Conservation (phyloP, 2,888 invertebrate species). For the Nemotelus pantherinus region DNA sequence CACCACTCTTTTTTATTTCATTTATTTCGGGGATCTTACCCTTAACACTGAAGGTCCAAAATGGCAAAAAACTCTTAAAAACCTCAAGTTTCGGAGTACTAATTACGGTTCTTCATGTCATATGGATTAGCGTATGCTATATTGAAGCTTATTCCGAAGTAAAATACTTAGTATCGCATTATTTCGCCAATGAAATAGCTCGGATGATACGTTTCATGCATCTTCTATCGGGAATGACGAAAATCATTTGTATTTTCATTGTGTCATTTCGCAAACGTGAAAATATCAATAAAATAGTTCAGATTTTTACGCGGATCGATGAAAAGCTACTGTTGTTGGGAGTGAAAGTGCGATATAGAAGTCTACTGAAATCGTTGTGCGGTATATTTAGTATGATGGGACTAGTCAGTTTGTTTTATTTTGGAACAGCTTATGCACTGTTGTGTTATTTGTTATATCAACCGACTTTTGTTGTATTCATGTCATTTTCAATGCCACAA, state of each 20-base stretch:
- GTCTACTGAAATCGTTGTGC: slow-evolving; percentile 17
- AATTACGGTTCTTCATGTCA: background rate
- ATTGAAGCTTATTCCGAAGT: slow-evolving; percentile 54
- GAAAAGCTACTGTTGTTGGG: background rate
- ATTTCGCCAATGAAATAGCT: slow-evolving; percentile 54
- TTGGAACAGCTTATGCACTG: background rate
- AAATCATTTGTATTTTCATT: slow-evolving; percentile 47
- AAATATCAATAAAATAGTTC: background rate
- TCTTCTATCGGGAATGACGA: slow-evolving; percentile 55
- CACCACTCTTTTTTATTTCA: slow-evolving; percentile 10
- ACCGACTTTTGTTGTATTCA: background rate
- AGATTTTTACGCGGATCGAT: slow-evolving; percentile 26
- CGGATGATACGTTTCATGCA: background rate
- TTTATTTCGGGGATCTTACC: slow-evolving; percentile 21
- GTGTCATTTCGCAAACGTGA: slow-evolving; percentile 3
- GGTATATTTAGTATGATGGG: slow-evolving; percentile 51
- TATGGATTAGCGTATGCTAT: background rate
- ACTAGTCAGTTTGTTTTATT: too few relatives aligned
- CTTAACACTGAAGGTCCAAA: background rate
- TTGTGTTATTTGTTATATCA: background rate
- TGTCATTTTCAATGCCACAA: slow-evolving; percentile 2
- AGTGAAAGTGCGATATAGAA: slow-evolving; percentile 32
- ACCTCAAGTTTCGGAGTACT: background rate
- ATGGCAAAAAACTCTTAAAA: background rate
- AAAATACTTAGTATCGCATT: slow-evolving; percentile 61